A percentile compares a stretch with the other conserved stretches of the same genome.
Conservation (phyloP, 1,140 invertebrate genomes). For the Leptinotarsa texana region DNA sequence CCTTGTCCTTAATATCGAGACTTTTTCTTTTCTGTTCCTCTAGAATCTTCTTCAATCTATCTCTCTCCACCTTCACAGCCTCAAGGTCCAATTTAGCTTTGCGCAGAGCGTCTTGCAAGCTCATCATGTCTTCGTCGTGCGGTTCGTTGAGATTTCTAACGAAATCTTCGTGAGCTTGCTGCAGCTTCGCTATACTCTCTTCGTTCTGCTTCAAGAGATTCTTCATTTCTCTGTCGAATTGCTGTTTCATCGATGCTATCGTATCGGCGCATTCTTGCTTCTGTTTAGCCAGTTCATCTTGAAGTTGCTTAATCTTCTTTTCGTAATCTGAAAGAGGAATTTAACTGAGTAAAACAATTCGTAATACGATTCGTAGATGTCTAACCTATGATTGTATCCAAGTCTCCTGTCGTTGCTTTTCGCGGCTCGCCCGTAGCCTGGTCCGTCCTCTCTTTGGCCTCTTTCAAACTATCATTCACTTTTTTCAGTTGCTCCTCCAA, state of each 20-base stretch:
- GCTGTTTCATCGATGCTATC: slow-evolving; percentile 38
- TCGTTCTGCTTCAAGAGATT: slow-evolving; percentile 40
- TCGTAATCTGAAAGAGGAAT: neutral
- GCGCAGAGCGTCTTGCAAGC: slow-evolving; percentile 34
- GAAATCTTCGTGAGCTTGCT: slow-evolving; percentile 40
- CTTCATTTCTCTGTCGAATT: slow-evolving; percentile 42
- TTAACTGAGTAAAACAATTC: no score
- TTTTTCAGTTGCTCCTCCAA: slow-evolving; percentile 6
- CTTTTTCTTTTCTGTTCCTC: slow-evolving; percentile 35
- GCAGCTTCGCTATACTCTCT: slow-evolving; percentile 41
- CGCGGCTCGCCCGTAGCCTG: neutral
- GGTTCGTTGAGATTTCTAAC: slow-evolving; percentile 34
- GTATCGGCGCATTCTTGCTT: slow-evolving; percentile 42
- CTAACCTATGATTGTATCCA: no score
- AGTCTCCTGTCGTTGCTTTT: no score
- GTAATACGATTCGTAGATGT: no score
- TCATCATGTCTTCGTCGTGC: slow-evolving; percentile 39
- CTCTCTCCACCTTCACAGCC: slow-evolving; percentile 12
- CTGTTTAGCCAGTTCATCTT: slow-evolving; percentile 35
- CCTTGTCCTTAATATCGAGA: slow-evolving; percentile 36
- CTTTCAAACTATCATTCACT: slow-evolving; percentile 13
- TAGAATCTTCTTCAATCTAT: slow-evolving; percentile 27
- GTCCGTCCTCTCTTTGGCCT: neutral
- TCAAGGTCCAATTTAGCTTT: slow-evolving; percentile 28
- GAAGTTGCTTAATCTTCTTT: slow-evolving; percentile 27